These are phyloP conservation scores for Cygnus buccinator DNA, from an alignment of 2,113 vertebrate species.

Conservation along the genomic window DNA sequence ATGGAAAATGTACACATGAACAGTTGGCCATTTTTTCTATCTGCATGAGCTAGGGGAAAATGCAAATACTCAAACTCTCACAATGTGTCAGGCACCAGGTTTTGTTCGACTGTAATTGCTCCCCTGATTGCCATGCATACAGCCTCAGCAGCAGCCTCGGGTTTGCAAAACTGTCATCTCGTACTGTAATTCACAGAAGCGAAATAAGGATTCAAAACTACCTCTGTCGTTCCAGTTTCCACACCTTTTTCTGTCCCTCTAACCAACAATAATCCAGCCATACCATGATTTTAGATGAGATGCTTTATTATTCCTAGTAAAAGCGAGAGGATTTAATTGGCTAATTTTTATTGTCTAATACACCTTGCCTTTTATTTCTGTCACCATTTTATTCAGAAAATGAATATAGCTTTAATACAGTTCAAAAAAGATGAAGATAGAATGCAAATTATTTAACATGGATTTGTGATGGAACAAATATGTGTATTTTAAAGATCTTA, in stretches of 20 bases:
- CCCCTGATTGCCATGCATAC: background rate
- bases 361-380: background rate
- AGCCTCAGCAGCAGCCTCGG: background rate
- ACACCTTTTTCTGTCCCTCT: background rate
- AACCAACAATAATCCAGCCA: background rate
- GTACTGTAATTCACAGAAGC: background rate
- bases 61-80: conserved; percentile 3
- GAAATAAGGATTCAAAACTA: background rate
- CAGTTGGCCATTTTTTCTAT: background rate
- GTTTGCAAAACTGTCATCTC: background rate
- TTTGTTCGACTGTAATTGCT: conserved; percentile 13
- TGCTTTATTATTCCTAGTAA: background rate
- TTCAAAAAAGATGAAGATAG: background rate
- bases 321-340: background rate
- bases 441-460: background rate
- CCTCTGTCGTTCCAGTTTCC: background rate
- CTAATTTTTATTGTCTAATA: background rate
- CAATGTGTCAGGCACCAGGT: background rate
- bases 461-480: background rate
- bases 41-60: conserved; percentile 13
- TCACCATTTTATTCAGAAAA: background rate
- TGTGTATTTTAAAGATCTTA: background rate
- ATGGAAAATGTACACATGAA: background rate
- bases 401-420: background rate
- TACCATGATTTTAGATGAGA: background rate